phyloP scores from a whole-genome alignment of 1,140 invertebrate species.

The Apis mellifera region DNA sequence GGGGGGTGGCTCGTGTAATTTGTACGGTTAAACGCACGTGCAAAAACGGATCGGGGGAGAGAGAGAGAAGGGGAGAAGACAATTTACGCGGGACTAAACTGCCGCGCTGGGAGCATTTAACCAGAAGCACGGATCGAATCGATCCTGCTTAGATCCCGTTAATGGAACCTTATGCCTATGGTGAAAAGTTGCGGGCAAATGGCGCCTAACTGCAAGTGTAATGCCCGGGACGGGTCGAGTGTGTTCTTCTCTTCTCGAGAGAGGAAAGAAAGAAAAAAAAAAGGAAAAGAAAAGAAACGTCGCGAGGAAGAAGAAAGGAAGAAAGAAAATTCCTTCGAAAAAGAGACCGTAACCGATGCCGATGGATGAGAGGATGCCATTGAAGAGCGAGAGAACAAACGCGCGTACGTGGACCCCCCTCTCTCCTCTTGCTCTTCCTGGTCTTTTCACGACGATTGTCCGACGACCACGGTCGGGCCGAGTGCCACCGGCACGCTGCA shows the following conservation, averaged over 20 bases:
- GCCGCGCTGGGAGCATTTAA: constrained; percentile 73
- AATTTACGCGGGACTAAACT: constrained; percentile 69
- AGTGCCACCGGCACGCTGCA: constrained; percentile 60
- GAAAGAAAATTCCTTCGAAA: constrained; percentile 42
- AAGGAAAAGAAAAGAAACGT: background rate
- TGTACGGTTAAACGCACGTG: constrained; percentile 62
- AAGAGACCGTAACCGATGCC: constrained; percentile 60
- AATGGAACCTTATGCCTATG: constrained; percentile 69
- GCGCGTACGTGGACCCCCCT: constrained; percentile 11
- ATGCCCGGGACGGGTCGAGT: background rate
- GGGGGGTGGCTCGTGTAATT: constrained; percentile 63
- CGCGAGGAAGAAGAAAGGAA: background rate
- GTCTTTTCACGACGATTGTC: constrained; percentile 58
- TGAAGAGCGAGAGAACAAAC: constrained; percentile 47
- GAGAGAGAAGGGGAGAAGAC: constrained; percentile 27
- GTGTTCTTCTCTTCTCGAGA: background rate
- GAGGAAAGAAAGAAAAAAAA: background rate
- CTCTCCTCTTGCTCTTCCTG: constrained; percentile 40
- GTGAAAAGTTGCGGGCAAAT: constrained; percentile 35
- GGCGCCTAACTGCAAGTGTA: constrained; percentile 14
- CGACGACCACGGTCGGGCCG: constrained; percentile 15
- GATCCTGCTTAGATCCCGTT: constrained; percentile 66
- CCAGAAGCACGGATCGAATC: constrained; percentile 67
- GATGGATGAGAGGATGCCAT: constrained; percentile 49
- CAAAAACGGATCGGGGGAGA: constrained; percentile 21